Base-by-base conservation (phyloP, 1,140 invertebrate genomes). In the Drosophila elegans region DNA sequence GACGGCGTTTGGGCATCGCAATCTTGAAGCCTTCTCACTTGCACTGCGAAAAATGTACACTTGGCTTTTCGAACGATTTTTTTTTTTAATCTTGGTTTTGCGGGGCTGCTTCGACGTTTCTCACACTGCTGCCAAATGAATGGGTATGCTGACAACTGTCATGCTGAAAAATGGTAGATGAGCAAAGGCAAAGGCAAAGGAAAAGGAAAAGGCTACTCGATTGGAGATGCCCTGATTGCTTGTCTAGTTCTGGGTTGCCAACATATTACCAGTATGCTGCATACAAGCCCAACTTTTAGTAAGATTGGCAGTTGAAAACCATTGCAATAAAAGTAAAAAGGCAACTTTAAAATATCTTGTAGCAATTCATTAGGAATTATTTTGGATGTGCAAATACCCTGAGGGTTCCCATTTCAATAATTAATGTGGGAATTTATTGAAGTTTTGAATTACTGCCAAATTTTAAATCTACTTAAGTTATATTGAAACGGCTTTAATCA, bases 81-180 rank as follows among this genome's bases (percentile, higher is more conserved):
- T 27, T 21, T 21, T 21, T 21, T 21, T 21, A 21, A 21, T 21
- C 16, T 21, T 21, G 1, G 32, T n/a, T 56, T 41, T 53, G 21
- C 0, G 5, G 32, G 29, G 32, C 38, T 59, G 44, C 16, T 21
- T 25, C 12, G n/a, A 6, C 12, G 12, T 36, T 59, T 10, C 12
- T 21, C 3, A 59, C 55, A 25, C 29, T 34, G 29, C 13, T 46
- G 12, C 11, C 54, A 48, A 71, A 42, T 73, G 29, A 53, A 42
- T 2, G 36, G 16, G n/a, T 12, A 0, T 3, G 7, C 2, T 13
- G 21, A 36, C 44, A 59, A 4, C 32, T 41, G 48, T 49, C 48
- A 49, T 32, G 16, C 16, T 21, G 3, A 3, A 10, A 21, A 10
- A 7, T 12, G 1, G n/a, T 7, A 16, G 6, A 7, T 32, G 3